Evolutionary conservation across 2,888 invertebrate species (phyloP).

Genomic region (Celastrina argiolus): DNA sequence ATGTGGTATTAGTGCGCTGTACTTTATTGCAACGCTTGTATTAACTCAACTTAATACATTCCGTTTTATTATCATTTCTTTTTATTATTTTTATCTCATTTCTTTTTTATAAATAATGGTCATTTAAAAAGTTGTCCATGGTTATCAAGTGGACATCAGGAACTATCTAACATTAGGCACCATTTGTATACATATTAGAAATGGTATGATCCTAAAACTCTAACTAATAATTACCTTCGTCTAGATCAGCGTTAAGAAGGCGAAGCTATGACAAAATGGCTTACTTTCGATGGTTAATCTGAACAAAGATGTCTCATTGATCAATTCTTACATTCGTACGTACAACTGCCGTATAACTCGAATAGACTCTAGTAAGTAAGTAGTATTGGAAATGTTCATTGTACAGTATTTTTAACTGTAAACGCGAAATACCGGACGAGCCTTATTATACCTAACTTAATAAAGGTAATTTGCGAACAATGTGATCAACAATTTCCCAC

Average conservation of each 20-base stretch:
- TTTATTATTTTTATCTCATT: neutral
- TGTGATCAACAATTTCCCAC: conserved; percentile 30
- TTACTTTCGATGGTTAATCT: no score
- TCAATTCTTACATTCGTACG: no score
- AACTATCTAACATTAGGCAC: no score
- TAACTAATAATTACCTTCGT: no score
- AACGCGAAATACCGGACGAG: neutral
- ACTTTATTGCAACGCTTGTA: conserved; percentile 3
- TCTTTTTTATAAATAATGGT: neutral
- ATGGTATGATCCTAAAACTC: neutral
- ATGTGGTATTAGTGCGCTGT: conserved; percentile 11
- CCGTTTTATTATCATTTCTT: neutral
- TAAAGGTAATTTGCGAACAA: conserved; percentile 20
- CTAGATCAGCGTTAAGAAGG: no score
- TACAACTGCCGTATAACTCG: no score
- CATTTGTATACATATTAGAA: no score
- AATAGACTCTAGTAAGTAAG: no score
- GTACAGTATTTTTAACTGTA: neutral
- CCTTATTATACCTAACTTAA: conserved; percentile 8
- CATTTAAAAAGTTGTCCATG: no score
- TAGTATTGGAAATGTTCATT: neutral
- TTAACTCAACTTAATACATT: neutral
- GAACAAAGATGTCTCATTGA: no score
- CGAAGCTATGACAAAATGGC: no score
- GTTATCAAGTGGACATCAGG: no score